Percentiles rank a stretch among this genome's conserved stretches.
Evolutionary conservation across 2,888 invertebrate genomes (phyloP).

Genomic region (Elaeidobius kamerunicus): DNA sequence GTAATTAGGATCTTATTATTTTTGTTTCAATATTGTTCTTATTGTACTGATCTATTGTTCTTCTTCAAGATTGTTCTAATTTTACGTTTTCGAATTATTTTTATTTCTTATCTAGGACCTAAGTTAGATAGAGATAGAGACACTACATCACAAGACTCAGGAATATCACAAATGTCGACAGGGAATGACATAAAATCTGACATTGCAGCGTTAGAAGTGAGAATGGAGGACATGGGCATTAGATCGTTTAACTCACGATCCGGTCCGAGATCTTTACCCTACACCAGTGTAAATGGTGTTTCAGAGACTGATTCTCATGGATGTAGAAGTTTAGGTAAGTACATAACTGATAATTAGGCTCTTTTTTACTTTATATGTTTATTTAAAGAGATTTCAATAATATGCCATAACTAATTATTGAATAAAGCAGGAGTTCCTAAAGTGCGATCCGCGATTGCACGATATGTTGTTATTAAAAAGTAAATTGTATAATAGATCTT

Average conservation of each 20-base stretch:
- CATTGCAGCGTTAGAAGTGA: constrained; percentile 55
- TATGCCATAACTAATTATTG: too few relatives aligned
- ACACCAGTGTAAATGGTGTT: constrained; percentile 43
- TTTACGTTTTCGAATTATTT: neutral
- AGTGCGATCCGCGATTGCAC: too few relatives aligned
- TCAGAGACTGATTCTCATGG: constrained; percentile 44
- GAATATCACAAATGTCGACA: constrained; percentile 80
- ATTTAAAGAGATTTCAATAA: too few relatives aligned
- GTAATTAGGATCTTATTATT: too few relatives aligned
- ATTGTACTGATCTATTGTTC: too few relatives aligned
- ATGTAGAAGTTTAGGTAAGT: constrained; percentile 45
- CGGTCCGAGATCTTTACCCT: constrained; percentile 44
- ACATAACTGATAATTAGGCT: neutral
- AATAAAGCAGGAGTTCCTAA: too few relatives aligned
- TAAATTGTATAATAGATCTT: too few relatives aligned
- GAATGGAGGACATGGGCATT: constrained; percentile 53
- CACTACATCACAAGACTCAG: constrained; percentile 83
- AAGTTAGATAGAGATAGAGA: constrained; percentile 58
- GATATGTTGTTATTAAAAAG: too few relatives aligned
- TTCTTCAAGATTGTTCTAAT: neutral
- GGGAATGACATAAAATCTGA: constrained; percentile 51
- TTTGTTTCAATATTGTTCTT: too few relatives aligned
- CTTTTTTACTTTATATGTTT: neutral
- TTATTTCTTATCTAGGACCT: constrained; percentile 39
- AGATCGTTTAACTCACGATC: constrained; percentile 39